Evolutionary conservation across 2,888 invertebrate species (phyloP), one percentile per base, ranked within the genome.

Genomic region (Candidula unifasciata): DNA sequence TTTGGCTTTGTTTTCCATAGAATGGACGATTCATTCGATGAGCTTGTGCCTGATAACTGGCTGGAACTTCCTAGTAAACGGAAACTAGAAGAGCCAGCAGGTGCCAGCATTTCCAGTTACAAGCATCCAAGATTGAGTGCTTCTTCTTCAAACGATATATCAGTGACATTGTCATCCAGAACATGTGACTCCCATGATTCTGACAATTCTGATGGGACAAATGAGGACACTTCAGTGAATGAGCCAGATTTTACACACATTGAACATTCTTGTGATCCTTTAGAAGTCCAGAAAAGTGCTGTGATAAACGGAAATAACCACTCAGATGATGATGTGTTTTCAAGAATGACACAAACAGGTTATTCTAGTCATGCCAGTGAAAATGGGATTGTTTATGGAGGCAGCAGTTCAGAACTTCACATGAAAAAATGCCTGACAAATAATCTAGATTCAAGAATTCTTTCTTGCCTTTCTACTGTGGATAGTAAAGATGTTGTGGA

Each of bases 11-110:
- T 44, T 44, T 0, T 44, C 44, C 44, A 1, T 44, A 44, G 44
- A 74, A 83, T 83, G 83, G 83, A 83, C 69, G 83, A 83, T 18
- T 37, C 24, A 33, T 57, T 64, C 57, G 83, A 83, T 79, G 60
- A 79, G 27, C 83, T 83, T 71, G 79, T 83, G 24, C 83, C 83
- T 79, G 83, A 83, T 52, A 54, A 84, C 74, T 80, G 84, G 79
- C 68, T 79, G 35, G 73, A 83, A 0, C 30, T 21, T 33, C 18
- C n/a, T 0, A 8, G 21, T 68, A 79, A 80, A n/a, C 60, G 80
- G 35, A 84, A 77, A 80, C 16, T n/a, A 44, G 37, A 69, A 16
- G 69, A 78, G 3, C 18, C 54, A 18, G 66, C 5, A 24, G 64
- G 64, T 21, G 27, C 37, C 1, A 33, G n/a, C 44, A n/a, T 21